Evolutionary conservation across 2,797 vertebrate species (phyloP), one percentile per base, ranked within the genome.

Genomic region (Alauda arvensis): DNA sequence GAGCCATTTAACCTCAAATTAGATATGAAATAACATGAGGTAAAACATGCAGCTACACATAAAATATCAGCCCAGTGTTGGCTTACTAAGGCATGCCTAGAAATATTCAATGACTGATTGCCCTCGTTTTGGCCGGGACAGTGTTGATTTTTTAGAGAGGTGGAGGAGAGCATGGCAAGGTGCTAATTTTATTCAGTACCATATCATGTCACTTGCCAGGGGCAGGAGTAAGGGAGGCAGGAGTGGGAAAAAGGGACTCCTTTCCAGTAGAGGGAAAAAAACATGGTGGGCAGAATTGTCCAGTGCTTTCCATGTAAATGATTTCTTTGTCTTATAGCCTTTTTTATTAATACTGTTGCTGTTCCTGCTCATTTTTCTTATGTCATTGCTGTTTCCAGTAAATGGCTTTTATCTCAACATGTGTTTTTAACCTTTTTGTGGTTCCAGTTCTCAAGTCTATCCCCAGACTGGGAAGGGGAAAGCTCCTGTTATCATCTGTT

Each of bases 241-340:
- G 37, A 31, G 26, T 51, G 25, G 14, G 11, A 43, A 21, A 51
- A 31, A 59, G 6, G 11, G 7, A 25, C 10, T 59, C 14, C 42
- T 39, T 65, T 46, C 43, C 37, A 43, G 31, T 14, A 0, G 0
- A 51, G 26, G 14, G 18, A 17, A 17, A 51, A 68, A 68, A 79
- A 6, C 4, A 7, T 31, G 9, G 31, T 34, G 11, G 26, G 26
- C 0, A 0, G 51, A 79, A 31, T 2, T 9, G 21, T 59, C 26
- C 39, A 37, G n/a, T 52, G 60, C 4, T 37, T 69, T 52, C 14
- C 18, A n/a, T 37, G n/a, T n/a, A 52, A 60, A 79, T 18, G 4
- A 21, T 45, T 60, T 51, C 6, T 37, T 60, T 18, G 14, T 37
- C 46, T 23, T 8, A 37, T 5, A 18, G 11, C 6, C n/a, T 18